A percentile compares a stretch with the other conserved stretches of the same genome.
Conservation (phyloP, 2,113 vertebrate species). For the Irena cyanogastra region DNA sequence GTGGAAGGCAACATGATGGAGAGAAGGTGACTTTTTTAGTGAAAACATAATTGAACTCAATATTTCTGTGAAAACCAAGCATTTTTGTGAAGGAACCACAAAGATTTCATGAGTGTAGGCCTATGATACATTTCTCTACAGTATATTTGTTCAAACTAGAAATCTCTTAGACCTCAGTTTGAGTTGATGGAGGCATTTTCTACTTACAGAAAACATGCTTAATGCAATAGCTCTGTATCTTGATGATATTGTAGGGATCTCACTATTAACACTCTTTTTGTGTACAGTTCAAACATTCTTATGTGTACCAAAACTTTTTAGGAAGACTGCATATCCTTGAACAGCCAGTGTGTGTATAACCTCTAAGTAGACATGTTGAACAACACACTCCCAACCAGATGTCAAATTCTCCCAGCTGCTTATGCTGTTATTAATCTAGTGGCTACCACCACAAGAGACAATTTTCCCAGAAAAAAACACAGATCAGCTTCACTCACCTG, state of each 20-base stretch:
- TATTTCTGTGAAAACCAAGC: not conserved
- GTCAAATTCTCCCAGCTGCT: not conserved
- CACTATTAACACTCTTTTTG: not conserved
- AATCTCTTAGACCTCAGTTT: not conserved
- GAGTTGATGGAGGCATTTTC: not conserved
- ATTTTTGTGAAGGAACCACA: not conserved
- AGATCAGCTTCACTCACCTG: not conserved
- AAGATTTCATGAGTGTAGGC: not conserved
- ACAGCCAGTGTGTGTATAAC: not conserved
- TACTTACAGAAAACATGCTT: not conserved
- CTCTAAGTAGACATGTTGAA: not conserved
- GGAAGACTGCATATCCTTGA: not conserved
- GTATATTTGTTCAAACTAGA: not conserved
- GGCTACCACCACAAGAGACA: not conserved
- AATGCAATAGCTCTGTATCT: not conserved
- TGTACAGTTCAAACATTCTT: not conserved
- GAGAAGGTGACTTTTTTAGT: not conserved
- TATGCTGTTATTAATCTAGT: not conserved
- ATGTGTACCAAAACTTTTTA: not conserved
- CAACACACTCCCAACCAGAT: not conserved
- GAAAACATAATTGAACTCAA: not conserved
- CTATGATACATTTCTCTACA: not conserved
- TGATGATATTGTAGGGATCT: not conserved
- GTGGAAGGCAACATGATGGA: not conserved
- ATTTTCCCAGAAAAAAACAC: not conserved